Conservation (phyloP, 2,113 vertebrate genomes). For the Thalassoma bifasciatum region DNA sequence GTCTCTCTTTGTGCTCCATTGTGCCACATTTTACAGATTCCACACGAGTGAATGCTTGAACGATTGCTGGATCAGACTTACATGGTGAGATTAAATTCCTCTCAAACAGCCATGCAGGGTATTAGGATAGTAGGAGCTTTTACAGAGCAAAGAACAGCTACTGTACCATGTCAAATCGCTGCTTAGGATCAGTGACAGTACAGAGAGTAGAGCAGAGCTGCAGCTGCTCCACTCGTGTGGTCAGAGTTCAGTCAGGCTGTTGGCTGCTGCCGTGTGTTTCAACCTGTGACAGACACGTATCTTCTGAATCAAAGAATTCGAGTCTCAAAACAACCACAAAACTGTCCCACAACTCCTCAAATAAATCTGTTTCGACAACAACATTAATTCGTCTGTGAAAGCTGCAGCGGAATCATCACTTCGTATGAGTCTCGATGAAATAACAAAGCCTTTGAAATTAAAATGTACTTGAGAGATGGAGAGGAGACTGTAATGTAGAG, state of each 20-base stretch:
- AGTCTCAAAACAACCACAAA: conserved; percentile 36
- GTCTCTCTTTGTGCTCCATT: conserved; percentile 32
- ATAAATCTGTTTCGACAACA: too few relatives aligned
- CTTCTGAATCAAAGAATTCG: neutral
- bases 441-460: conserved; percentile 45
- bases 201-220: conserved; percentile 22
- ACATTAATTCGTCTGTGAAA: neutral
- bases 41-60: conserved; percentile 28
- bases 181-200: conserved; percentile 44
- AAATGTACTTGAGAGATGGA: neutral
- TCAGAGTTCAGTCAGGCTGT: conserved; percentile 5
- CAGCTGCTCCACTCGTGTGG: conserved; percentile 15
- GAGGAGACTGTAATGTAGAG: conserved; percentile 28
- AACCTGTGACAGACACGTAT: too few relatives aligned
- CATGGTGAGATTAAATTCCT: conserved; percentile 62
- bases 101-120: conserved; percentile 55
- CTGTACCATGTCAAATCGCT: conserved; percentile 57
- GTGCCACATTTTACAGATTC: conserved; percentile 47
- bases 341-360: conserved; percentile 45
- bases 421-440: conserved; percentile 47
- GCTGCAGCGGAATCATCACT: conserved; percentile 37
- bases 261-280: neutral
- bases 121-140: conserved; percentile 41
- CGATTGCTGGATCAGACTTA: conserved; percentile 63
- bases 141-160: conserved; percentile 51